Evolutionary conservation across 2,888 invertebrate species (phyloP), one percentile per base, ranked within the genome.

Genomic region (Orthonychiurus folsomi): DNA sequence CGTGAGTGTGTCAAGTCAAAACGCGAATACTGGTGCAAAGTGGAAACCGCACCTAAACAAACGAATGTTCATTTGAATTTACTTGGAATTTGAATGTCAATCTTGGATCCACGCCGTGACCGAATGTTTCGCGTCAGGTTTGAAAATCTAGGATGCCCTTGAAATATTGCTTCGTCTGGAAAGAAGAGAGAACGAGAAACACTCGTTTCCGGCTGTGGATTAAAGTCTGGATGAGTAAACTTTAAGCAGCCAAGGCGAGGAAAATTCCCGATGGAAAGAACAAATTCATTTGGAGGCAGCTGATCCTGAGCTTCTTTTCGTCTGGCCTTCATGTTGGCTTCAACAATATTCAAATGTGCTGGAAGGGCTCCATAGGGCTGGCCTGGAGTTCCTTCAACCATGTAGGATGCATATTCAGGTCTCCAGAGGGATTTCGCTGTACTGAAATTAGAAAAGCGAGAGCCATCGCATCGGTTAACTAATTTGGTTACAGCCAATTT

Each of bases 351-450:
- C 78, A 99, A 95, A 80, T 97, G 94, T 3, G 94, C 94, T 76
- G 97, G 81, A 18, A 94, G 81, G 0, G 93, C 93, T 5, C 95
- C 95, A 74, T 95, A 97, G 0, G 93, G 93, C 75, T 88, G 86
- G 1, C 99, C 97, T 0, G 99, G 99, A 0, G 99, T 99, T 21
- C 97, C 97, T 81, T 99, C 96, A 63, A 96, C 84, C 96, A 99
- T 97, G 76, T 96, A 99, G n/a, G 90, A 87, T 1, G 93, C 97
- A 80, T 93, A 99, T 79, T 99, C 99, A 0, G 97, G 97, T 59
- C 95, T 84, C 99, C 99, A 99, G 52, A 94, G 78, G 0, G 89
- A 91, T 76, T 91, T 90, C 0, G 88, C 88, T 74, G 83, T 75
- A 23, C 86, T 83, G 77, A 63, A n/a, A n/a, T n/a, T n/a, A 78